Base-by-base conservation (phyloP, 2,797 vertebrate genomes). In the Cynopterus sphinx region DNA sequence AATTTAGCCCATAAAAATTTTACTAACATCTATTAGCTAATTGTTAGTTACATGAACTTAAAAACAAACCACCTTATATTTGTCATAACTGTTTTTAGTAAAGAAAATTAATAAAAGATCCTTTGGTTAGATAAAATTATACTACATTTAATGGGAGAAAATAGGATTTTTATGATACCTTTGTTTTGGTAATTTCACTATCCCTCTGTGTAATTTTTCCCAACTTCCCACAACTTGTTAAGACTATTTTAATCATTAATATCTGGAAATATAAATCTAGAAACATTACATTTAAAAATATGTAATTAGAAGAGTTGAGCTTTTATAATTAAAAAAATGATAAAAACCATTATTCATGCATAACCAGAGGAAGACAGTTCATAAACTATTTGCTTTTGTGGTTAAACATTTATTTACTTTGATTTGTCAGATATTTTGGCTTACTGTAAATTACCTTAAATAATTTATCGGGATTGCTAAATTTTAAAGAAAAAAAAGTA, bases 51-150 rank as follows among this genome's bases (percentile, higher is more conserved):
- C 71, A 51, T 90, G 17, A 26, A 93, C 96, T 90, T 92, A 33
- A 0, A 89, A 96, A 81, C 71, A 70, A 87, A 55, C 26, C 57
- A 59, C 17, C 10, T 59, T 33, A 55, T 33, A 85, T 92, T 75
- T 70, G 31, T 49, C n/a, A 95, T 96, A 96, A 26, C n/a, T 33
- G 57, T 73, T 97, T 83, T 65, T 94, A 78, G 43, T 71, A 84
- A 93, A 97, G 96, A 95, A 2, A n/a, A 39, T 51, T 95, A 96
- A 59, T 91, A 11, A 49, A 96, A 90, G 83, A 19, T 86, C 43
- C 33, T 78, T 63, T 86, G 61, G 63, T 70, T 53, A 73, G 21
- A 79, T 59, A 93, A 89, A 81, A 77, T 90, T 83, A 96, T 63
- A 49, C 1, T 26, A 53, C 33, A 53, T 43, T 57, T 16, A 75